A percentile compares a stretch with the other conserved stretches of the same genome.
Evolutionary conservation across 2,113 vertebrate genomes (phyloP).

Genomic region (Taurulus bubalis): DNA sequence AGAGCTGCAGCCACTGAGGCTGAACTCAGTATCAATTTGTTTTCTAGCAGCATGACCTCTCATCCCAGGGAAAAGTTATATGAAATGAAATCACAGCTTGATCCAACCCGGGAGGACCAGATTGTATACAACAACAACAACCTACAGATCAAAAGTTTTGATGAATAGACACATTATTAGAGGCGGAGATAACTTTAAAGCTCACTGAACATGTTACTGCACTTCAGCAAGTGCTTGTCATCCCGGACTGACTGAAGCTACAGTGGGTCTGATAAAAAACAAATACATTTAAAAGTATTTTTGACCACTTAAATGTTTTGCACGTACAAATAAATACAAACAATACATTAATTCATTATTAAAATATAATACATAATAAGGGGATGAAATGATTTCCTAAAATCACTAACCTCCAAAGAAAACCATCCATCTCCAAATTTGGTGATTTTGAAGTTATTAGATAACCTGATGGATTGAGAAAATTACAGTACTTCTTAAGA

Average conservation of each 20-base stretch:
- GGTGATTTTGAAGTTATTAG: background rate
- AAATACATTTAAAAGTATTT: background rate
- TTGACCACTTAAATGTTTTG: background rate
- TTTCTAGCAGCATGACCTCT: constrained; percentile 56
- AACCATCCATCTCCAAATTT: background rate
- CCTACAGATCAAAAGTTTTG: constrained; percentile 20
- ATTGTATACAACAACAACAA: constrained; percentile 28
- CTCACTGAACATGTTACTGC: constrained; percentile 5
- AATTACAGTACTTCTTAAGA: background rate
- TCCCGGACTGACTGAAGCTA: background rate
- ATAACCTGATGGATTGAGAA: background rate
- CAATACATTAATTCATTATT: too few relatives aligned
- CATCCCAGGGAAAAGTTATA: constrained; percentile 37
- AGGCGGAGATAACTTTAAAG: background rate
- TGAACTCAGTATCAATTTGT: constrained; percentile 63
- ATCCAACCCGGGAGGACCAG: constrained; percentile 16
- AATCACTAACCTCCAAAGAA: background rate
- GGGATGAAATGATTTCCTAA: background rate
- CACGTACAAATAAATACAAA: too few relatives aligned
- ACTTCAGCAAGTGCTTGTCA: constrained; percentile 5
- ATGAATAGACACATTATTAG: constrained; percentile 30
- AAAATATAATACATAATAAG: background rate
- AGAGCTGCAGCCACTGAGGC: constrained; percentile 56
- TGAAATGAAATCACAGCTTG: constrained; percentile 44
- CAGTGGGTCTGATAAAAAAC: background rate